phyloP scores from a whole-genome alignment of 2,113 vertebrate species.

The Epinephelus moara region DNA sequence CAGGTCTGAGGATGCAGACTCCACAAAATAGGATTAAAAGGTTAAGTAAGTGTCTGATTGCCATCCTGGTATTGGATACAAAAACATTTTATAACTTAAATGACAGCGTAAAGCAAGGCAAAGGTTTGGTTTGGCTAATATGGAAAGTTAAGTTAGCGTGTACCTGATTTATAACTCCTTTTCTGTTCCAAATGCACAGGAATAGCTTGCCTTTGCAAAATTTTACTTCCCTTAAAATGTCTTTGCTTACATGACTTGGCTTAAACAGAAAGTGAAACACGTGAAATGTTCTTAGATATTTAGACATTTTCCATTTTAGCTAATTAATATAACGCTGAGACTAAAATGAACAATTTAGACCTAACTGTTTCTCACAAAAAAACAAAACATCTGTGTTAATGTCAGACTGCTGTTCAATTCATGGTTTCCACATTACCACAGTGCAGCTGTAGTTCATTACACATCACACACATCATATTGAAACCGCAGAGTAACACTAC shows the following conservation, averaged over 20 bases:
- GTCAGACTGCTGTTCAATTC: neutral
- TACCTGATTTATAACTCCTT: too few species aligned
- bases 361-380: neutral
- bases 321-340: too few species aligned
- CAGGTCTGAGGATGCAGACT: neutral
- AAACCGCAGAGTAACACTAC: neutral
- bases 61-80: too few species aligned
- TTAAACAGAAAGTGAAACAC: neutral
- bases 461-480: neutral
- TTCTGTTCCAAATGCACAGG: neutral
- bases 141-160: too few species aligned
- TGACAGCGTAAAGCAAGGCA: neutral
- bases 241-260: neutral
- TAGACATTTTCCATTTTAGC: neutral
- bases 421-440: neutral
- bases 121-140: neutral
- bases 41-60: too few species aligned
- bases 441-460: neutral
- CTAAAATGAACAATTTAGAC: too few species aligned
- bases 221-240: neutral
- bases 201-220: neutral
- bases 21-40: neutral
- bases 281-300: neutral
- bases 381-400: neutral
- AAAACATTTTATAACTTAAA: neutral